A percentile compares a stretch with the other conserved stretches of the same genome.
Evolutionary conservation across 2,888 invertebrate species (phyloP).

Genomic region (Drosophila bunnanda): DNA sequence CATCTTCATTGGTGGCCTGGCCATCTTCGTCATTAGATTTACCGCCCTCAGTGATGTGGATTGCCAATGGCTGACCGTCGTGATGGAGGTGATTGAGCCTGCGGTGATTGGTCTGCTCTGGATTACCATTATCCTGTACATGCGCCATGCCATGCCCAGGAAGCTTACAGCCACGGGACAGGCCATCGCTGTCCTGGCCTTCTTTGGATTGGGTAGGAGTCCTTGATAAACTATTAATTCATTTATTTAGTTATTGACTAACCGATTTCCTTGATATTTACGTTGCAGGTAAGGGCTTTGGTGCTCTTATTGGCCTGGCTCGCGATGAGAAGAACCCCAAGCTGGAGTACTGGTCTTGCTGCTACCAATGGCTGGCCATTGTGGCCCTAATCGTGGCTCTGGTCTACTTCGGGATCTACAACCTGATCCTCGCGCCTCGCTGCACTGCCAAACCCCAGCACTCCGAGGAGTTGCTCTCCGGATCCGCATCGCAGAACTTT

Average conservation of each 20-base stretch:
- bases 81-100: constrained; percentile 90
- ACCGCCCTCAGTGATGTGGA: constrained; percentile 87
- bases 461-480: constrained; percentile 84
- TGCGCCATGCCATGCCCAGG: constrained; percentile 92
- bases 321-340: constrained; percentile 83
- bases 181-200: constrained; percentile 91
- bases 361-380: constrained; percentile 88
- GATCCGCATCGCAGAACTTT: constrained; percentile 86
- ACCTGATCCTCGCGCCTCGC: constrained; percentile 90
- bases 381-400: constrained; percentile 88
- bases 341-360: constrained; percentile 83
- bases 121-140: constrained; percentile 92
- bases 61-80: constrained; percentile 87
- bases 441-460: constrained; percentile 89
- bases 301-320: constrained; percentile 88
- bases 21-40: constrained; percentile 91
- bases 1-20: constrained; percentile 92
- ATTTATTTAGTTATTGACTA: neutral
- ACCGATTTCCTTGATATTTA: neutral
- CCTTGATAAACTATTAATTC: too few relatives aligned
- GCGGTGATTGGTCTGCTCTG: constrained; percentile 91
- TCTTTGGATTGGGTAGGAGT: constrained; percentile 89
- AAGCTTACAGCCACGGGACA: constrained; percentile 92
- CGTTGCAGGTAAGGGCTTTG: constrained; percentile 89
- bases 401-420: constrained; percentile 90